Base-by-base conservation (phyloP, 2,888 invertebrate genomes). In the Hecatera dysodea region DNA sequence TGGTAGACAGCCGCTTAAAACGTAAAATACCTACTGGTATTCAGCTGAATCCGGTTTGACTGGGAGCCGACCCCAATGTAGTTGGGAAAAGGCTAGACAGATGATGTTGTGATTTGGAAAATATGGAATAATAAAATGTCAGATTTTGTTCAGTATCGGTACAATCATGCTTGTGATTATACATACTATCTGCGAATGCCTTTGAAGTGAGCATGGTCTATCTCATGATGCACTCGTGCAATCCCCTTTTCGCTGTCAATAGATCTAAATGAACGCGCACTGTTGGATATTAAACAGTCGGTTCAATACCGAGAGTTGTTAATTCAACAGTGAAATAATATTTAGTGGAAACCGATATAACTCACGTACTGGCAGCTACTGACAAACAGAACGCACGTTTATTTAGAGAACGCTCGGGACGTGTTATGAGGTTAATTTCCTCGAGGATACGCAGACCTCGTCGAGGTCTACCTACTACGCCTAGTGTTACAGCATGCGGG, bases 401-500 rank as follows among this genome's bases (percentile, higher is more conserved):
- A 44, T 53, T 39, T 59, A 12, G 19, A 33, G 42, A n/a, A 52
- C 33, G n/a, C 24, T 61, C 7, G 15, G 33, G 15, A 5, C 22
- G 22, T 42, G 19, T 55, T 64, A 60, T 55, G 60, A 22, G 22
- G 42, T 56, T 50, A 42, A 12, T 27, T 12, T 55, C 19, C 27
- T 36, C 9, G 48, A 61, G 48, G 9, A 61, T 50, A 52, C 42
- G n/a, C 42, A 44, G 27, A 29, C 33, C 74, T 66, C 22, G 27
- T n/a, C 11, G 15, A 50, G 44, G 42, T 19, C 27, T 17, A 22
- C 17, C 11, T 36, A n/a, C 8, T 6, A 46, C n/a, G n/a, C n/a
- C n/a, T 33, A 36, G 22, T 19, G 15, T 17, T 29, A 48, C 36
- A 50, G 17, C n/a, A n/a, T n/a, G 24, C 19, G n/a, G 15, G 3